Conservation (phyloP, 2,888 invertebrate genomes). For the Drosophila multiciliata region DNA sequence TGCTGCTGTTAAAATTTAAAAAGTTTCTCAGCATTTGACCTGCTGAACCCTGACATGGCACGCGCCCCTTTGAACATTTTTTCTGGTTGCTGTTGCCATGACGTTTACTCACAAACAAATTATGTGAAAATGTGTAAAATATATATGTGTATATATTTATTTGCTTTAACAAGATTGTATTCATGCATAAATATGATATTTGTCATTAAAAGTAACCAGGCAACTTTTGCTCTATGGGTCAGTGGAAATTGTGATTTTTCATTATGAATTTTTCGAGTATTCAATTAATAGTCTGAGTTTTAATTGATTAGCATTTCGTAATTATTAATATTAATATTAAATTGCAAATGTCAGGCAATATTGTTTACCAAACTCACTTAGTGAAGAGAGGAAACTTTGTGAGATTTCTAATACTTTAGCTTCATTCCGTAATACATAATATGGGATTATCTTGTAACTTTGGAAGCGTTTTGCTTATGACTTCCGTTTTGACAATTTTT, state of each 20-base stretch:
- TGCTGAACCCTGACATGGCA: conserved; percentile 53
- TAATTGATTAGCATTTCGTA: conserved; percentile 32
- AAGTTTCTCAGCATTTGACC: conserved; percentile 37
- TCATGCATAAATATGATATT: conserved; percentile 2
- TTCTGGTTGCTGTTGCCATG: conserved; percentile 54
- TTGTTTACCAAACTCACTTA: background rate
- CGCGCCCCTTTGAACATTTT: conserved; percentile 24
- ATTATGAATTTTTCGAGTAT: conserved; percentile 15
- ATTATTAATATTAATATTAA: conserved; percentile 31
- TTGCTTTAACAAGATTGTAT: background rate
- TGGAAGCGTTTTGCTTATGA: background rate
- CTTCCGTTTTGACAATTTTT: conserved; percentile 36
- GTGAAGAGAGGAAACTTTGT: background rate
- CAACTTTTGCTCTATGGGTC: conserved; percentile 51
- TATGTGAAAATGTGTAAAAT: conserved; percentile 43
- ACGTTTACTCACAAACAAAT: conserved; percentile 56
- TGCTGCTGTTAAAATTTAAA: conserved; percentile 41
- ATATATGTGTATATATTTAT: background rate
- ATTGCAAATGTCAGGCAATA: background rate
- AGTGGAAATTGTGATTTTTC: conserved; percentile 18
- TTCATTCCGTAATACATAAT: background rate
- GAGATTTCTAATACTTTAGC: background rate
- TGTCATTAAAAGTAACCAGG: conserved; percentile 43
- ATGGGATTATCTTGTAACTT: background rate
- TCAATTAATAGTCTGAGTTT: conserved; percentile 42